Evolutionary conservation across 2,888 invertebrate species (phyloP).

Genomic region (Sepioteuthis lessoniana): DNA sequence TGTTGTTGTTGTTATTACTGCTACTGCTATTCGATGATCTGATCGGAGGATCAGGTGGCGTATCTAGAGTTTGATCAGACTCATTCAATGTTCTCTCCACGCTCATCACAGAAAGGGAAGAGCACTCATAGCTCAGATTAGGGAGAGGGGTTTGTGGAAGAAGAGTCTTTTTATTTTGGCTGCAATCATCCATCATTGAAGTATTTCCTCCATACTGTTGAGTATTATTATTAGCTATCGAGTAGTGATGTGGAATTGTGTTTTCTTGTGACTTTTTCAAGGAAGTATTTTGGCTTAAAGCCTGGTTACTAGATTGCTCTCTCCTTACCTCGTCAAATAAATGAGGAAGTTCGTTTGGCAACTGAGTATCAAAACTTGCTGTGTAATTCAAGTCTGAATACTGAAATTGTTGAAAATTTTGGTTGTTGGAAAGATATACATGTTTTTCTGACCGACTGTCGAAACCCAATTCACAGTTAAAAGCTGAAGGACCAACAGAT

Average conservation of each 20-base stretch:
- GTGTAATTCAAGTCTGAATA: not conserved
- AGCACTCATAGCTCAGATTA: not conserved
- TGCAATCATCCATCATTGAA: not conserved
- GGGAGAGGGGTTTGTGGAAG: not conserved
- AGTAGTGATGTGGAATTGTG: not conserved
- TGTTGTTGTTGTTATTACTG: not conserved
- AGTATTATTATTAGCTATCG: not conserved
- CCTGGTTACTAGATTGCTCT: not conserved
- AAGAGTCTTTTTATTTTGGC: not conserved
- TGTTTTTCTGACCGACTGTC: not conserved
- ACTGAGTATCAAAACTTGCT: not conserved
- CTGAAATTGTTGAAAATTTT: not conserved
- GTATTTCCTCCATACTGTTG: not conserved
- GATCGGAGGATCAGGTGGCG: not conserved
- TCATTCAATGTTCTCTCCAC: not conserved
- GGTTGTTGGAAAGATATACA: not conserved
- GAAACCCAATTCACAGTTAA: not conserved
- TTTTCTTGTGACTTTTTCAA: not conserved
- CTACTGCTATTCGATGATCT: not conserved
- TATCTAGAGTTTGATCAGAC: not conserved
- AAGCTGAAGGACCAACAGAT: not conserved
- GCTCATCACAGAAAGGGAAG: not conserved
- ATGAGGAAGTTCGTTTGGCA: not conserved
- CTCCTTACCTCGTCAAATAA: not conserved
- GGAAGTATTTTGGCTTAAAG: not conserved